Conservation (phyloP, 1,140 invertebrate species). For the honey bee (Apis mellifera) region Amel_HAv3.1 CM009942.2:7341501-7342000, state of each 20-base stretch:
- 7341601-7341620: neutral
- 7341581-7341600: neutral
- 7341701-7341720: neutral
- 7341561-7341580: neutral
- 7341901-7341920: conserved; percentile 3
- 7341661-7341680: neutral
- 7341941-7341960: conserved; percentile 30
- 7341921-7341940: neutral
- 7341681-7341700: neutral
- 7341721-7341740: neutral
- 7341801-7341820: neutral
- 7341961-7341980: conserved; percentile 34
- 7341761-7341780: neutral
- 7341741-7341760: neutral
- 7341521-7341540: no score
- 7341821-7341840: neutral
- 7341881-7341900: neutral
- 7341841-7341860: neutral
- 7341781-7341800: neutral
- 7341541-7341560: neutral
- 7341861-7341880: neutral
- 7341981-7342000: conserved; percentile 35
- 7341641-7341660: neutral
- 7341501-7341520: neutral
- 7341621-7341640: neutral